A percentile compares a stretch with the other conserved stretches of the same genome.
Conservation (phyloP, 1,140 invertebrate genomes). For the Neoseiulus cucumeris region DNA sequence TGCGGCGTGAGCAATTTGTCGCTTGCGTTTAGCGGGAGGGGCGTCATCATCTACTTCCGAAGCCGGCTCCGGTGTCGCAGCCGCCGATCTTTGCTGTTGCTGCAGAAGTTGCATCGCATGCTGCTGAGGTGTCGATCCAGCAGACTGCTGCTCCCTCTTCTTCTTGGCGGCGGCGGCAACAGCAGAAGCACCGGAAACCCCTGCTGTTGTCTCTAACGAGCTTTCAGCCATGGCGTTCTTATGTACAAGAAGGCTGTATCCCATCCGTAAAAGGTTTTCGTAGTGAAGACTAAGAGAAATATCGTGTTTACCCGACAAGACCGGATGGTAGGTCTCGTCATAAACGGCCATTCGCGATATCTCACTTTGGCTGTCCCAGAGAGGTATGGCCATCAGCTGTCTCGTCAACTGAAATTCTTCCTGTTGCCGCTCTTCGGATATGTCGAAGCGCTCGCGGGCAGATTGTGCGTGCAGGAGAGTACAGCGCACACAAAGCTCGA, state of each 20-base stretch:
- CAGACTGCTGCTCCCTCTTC: neutral
- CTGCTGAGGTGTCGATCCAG: neutral
- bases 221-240: neutral
- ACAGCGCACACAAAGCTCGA: neutral
- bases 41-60: neutral
- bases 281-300: conserved; percentile 1
- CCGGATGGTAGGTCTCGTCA: neutral
- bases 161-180: neutral
- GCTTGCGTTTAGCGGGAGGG: neutral
- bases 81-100: neutral
- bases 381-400: neutral
- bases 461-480: conserved; percentile 1
- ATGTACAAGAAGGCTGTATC: neutral
- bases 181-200: neutral
- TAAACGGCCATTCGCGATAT: neutral
- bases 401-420: neutral
- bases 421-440: neutral
- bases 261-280: neutral
- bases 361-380: neutral
- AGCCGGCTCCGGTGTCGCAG: neutral
- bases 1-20: neutral
- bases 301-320: neutral
- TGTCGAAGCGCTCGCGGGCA: neutral
- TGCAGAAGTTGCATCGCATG: neutral
- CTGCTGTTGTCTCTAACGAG: neutral